Conservation (phyloP, 1,140 invertebrate genomes). For the Anastatus disparis region DNA sequence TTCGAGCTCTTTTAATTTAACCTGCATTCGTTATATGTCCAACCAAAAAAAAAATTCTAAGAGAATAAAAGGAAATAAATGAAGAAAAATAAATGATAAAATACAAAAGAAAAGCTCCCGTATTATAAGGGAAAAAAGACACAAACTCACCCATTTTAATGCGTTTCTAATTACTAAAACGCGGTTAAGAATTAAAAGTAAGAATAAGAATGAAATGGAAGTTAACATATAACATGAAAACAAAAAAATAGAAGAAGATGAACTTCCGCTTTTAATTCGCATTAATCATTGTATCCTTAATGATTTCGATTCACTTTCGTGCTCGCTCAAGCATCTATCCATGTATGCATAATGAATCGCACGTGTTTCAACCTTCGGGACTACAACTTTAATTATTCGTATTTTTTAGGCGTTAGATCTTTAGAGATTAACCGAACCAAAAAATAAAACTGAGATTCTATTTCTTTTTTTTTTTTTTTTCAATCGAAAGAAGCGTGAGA, state of each 20-base stretch:
- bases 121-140: not conserved
- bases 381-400: slow-evolving; percentile 16
- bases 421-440: no score
- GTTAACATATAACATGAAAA: no score
- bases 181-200: not conserved
- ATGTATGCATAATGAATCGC: slow-evolving; percentile 33
- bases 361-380: not conserved
- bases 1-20: slow-evolving; percentile 26
- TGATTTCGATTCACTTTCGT: slow-evolving; percentile 1
- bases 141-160: slow-evolving; percentile 31
- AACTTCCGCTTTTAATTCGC: slow-evolving; percentile 25
- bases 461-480: no score
- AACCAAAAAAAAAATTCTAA: no score
- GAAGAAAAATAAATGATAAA: slow-evolving; percentile 5
- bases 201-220: not conserved
- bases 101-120: not conserved
- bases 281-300: slow-evolving; percentile 27
- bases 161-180: slow-evolving; percentile 28
- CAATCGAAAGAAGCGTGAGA: no score
- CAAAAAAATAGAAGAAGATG: not conserved
- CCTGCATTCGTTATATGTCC: no score
- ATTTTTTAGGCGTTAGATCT: not conserved
- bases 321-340: no score
- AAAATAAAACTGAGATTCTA: no score
- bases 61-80: not conserved